Base-by-base conservation (phyloP, 2,797 vertebrate species). In the Taenioides sp. region DNA sequence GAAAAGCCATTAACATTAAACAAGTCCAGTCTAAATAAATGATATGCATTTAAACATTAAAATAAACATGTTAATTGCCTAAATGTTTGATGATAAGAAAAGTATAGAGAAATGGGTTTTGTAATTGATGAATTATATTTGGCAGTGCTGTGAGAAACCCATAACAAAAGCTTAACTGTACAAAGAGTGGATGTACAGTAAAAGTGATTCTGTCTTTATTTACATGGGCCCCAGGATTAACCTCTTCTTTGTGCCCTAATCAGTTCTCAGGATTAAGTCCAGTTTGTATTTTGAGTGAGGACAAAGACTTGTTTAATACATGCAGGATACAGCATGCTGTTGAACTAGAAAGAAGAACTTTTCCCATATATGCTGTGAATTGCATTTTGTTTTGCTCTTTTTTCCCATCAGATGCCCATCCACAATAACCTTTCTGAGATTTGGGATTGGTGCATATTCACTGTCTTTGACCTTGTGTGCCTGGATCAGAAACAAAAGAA, bases 1-100 rank as follows among this genome's bases (percentile, higher is more conserved):
- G 25, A 59, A 47, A 47, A 47, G 4, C 43, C 43, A 47, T 47
- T 47, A 47, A 17, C 43, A 47, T 47, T 47, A 16, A 47, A 37
- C 9, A 16, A 25, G 7, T 4, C 11, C 5, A 25, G 9, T 57
- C 22, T 58, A 27, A 25, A 20, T 12, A 25, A 4, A 27, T 16
- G 23, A 12, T 1, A 22, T 54, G 7, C 7, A 54, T 20, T 31
- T n/a, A 6, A 52, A 18, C 23, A 59, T 58, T 59, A 28, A 27
- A 40, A 63, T 37, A 84, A 82, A 79, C 78, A 77, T 64, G 76
- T 83, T 85, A 86, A 89, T 84, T 78, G 80, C 34, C 4, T 83
- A 81, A 67, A 72, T 73, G 58, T 57, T 52, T 25, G 55, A 12
- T 27, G 25, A 23, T 58, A 22, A 58, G 4, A 27, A 11, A 58